A percentile compares a stretch with the other conserved stretches of the same genome.
Conservation (phyloP, 2,113 vertebrate genomes). For the mouse (Mus musculus) region GRCm39 chr16:82961001-82961500, state of each 20-base stretch:
- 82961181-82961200: background rate
- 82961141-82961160: background rate
- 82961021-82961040: background rate
- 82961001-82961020: background rate
- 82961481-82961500: too few species aligned
- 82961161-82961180: background rate
- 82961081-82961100: background rate
- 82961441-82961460: background rate
- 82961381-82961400: background rate
- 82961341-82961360: background rate
- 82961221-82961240: background rate
- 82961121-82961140: background rate
- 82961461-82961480: too few species aligned
- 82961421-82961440: conserved; percentile 29
- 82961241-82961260: background rate
- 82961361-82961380: background rate
- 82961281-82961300: background rate
- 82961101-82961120: background rate
- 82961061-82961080: background rate
- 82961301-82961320: conserved; percentile 7
- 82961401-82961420: background rate
- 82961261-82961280: background rate
- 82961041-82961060: background rate
- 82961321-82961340: background rate
- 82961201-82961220: too few species aligned